A percentile compares a stretch with the other conserved stretches of the same genome.
These are phyloP conservation scores for Spilarctia lutea DNA, from an alignment of 2,888 invertebrate species.

Conservation along the genomic window DNA sequence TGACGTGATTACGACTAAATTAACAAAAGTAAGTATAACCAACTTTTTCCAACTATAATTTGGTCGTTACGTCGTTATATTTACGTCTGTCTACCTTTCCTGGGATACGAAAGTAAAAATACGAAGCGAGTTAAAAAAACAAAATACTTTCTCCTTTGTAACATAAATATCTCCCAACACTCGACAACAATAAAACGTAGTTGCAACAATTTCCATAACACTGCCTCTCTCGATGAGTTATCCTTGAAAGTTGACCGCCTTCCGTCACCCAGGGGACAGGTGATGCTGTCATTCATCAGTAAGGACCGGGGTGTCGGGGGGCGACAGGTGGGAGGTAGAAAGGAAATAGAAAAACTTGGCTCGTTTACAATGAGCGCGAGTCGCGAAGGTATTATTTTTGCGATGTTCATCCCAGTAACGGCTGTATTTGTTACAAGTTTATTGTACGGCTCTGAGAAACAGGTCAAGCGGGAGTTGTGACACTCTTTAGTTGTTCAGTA, in stretches of 20 bases:
- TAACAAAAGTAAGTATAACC: too few species aligned
- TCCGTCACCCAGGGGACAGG: constrained; percentile 47
- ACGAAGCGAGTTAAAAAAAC: not conserved
- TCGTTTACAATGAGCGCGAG: constrained; percentile 65
- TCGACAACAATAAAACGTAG: constrained; percentile 12
- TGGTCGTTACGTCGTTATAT: too few species aligned
- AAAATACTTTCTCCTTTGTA: not conserved
- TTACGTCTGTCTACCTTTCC: not conserved
- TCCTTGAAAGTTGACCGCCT: constrained; percentile 46
- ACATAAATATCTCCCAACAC: not conserved
- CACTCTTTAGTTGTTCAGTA: constrained; percentile 25
- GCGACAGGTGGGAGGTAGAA: not conserved
- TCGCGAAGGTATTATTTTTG: constrained; percentile 60
- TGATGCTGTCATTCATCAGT: constrained; percentile 58
- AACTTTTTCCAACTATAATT: too few species aligned
- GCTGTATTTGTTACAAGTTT: constrained; percentile 61
- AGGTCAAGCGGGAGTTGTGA: constrained; percentile 48
- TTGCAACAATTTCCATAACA: constrained; percentile 27
- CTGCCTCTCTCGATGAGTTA: constrained; percentile 22
- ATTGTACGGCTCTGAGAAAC: constrained; percentile 49
- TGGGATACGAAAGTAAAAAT: too few species aligned
- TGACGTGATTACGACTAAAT: too few species aligned
- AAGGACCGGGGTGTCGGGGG: constrained; percentile 20
- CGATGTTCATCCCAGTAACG: constrained; percentile 56
- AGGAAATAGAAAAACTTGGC: constrained; percentile 71